phyloP scores from a whole-genome alignment of 2,113 vertebrate species.

The Corythoichthys haematopterus region DNA sequence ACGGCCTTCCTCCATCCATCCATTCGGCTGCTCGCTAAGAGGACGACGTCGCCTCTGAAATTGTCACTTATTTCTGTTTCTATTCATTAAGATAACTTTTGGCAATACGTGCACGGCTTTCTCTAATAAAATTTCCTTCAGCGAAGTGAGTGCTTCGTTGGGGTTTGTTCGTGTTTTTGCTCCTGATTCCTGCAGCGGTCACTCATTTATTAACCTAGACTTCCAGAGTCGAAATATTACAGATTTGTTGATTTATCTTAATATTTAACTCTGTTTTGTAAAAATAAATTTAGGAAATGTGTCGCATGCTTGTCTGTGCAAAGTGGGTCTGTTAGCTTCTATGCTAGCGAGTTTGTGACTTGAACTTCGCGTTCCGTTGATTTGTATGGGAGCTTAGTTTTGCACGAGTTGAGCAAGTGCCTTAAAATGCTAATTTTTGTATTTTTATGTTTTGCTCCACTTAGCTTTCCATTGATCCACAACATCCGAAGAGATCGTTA shows the following conservation, averaged over 20 bases:
- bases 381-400: neutral
- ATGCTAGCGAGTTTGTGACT: neutral
- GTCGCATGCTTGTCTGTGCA: neutral
- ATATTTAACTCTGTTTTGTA: neutral
- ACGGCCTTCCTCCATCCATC: slow-evolving; percentile 57
- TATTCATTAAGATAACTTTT: neutral
- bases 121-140: neutral
- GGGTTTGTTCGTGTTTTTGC: neutral
- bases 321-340: neutral
- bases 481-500: slow-evolving; percentile 28
- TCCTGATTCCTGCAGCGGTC: neutral
- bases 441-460: neutral
- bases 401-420: neutral
- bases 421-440: neutral
- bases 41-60: slow-evolving; percentile 30
- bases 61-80: neutral
- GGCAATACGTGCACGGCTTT: neutral
- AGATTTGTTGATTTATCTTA: neutral
- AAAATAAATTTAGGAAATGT: neutral
- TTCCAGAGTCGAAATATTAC: neutral
- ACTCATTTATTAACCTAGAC: neutral
- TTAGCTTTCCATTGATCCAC: slow-evolving; percentile 34
- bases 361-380: neutral
- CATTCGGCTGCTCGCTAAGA: slow-evolving; percentile 38
- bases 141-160: neutral